Base-by-base conservation (phyloP, 2,113 vertebrate genomes). In the Aldabrachelys gigantea region DNA sequence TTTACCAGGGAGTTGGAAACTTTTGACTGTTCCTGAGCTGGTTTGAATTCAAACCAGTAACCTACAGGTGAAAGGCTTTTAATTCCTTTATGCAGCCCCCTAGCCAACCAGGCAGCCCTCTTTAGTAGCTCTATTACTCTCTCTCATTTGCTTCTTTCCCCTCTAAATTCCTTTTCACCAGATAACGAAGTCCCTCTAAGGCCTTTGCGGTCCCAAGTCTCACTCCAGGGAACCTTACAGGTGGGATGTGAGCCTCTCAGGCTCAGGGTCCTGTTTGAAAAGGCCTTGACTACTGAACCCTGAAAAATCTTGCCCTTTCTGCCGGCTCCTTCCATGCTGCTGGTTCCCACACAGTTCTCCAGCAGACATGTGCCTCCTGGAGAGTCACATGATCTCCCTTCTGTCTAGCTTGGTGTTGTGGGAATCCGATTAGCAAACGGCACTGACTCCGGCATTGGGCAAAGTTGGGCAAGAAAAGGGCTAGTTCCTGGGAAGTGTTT, bases 371-470 rank as follows among this genome's bases (percentile, higher is more conserved):
- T 96, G 94, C 91, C 95, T 97, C 96, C 76, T 5, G 94, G 82
- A 95, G 85, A 90, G 95, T 98, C 97, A 97, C 97, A 97, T 97
- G 97, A 88, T 85, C 12, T 69, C 65, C 80, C 92, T 87, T 35
- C 59, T 62, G 96, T 96, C 96, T 95, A 78, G 1, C 90, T 69
- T 0, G 8, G 94, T 62, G 49, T 35, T 92, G 94, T 96, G 97
- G 96, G 97, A 98, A 98, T 95, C 95, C 92, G 94, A 97, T 98
- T 97, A 97, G 97, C 97, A 93, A 89, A 95, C 88, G 1, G 54
- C 65, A 84, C 90, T 49, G 50, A 94, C 93, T 0, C 96, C 84
- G 87, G 96, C 93, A 96, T 96, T 94, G 96, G 92, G 96, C 96
- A 87, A 29, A 10, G 83, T 72, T 80, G 85, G 95, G 94, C 80